Conservation (phyloP, 2,797 vertebrate species). For the Geotrypetes seraphini region DNA sequence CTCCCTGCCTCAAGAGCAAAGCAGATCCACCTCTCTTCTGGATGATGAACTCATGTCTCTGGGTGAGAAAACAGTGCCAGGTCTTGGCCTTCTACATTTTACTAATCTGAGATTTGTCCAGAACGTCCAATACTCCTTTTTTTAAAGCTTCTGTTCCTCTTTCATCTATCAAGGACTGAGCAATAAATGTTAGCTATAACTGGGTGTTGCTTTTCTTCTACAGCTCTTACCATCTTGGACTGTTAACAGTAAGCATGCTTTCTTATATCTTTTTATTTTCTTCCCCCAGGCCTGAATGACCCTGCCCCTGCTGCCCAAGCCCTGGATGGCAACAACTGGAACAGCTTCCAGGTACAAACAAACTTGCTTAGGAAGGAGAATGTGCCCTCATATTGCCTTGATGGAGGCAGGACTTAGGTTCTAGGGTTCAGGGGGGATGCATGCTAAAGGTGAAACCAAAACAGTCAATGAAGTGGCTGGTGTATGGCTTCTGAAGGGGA, state of each 20-base stretch:
- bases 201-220: too few relatives aligned
- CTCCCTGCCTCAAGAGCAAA: constrained; percentile 43
- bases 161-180: neutral
- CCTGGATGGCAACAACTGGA: constrained; percentile 70
- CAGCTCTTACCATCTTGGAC: too few relatives aligned
- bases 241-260: too few relatives aligned
- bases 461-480: too few relatives aligned
- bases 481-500: neutral
- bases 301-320: constrained; percentile 51
- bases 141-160: accelerated
- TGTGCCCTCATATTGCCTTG: neutral
- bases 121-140: accelerated
- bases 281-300: constrained; percentile 73
- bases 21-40: constrained; percentile 66
- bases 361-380: neutral
- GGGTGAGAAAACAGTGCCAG: constrained; percentile 70
- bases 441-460: too few relatives aligned
- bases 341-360: constrained; percentile 72
- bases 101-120: too few relatives aligned
- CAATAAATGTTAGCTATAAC: too few relatives aligned
- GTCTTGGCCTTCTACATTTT: too few relatives aligned
- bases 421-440: neutral
- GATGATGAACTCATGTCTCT: constrained; percentile 96
- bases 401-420: neutral
- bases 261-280: neutral